A percentile compares a stretch with the other conserved stretches of the same genome.
These are phyloP conservation scores for human DNA, from an alignment of 2,113 vertebrate species.

Conservation along the genomic window GRCh38 chr7:41981001-41981500, in stretches of 20 bases:
- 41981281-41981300: not conserved
- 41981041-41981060: not conserved
- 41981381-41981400: not conserved
- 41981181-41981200: accelerated
- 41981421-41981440: not conserved
- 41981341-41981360: not conserved
- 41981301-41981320: not conserved
- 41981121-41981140: not conserved
- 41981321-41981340: not conserved
- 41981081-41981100: not conserved
- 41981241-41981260: accelerated
- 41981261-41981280: not conserved
- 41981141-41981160: not conserved
- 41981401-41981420: not conserved
- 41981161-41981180: not conserved
- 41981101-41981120: accelerated
- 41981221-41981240: not conserved
- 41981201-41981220: not conserved
- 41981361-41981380: not conserved
- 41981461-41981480: too few species aligned
- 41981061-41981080: not conserved
- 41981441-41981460: not conserved
- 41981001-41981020: not conserved
- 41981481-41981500: not conserved
- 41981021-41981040: not conserved